Evolutionary conservation across 2,113 vertebrate species (phyloP).

Genomic region (Ictidomys tridecemlineatus): DNA sequence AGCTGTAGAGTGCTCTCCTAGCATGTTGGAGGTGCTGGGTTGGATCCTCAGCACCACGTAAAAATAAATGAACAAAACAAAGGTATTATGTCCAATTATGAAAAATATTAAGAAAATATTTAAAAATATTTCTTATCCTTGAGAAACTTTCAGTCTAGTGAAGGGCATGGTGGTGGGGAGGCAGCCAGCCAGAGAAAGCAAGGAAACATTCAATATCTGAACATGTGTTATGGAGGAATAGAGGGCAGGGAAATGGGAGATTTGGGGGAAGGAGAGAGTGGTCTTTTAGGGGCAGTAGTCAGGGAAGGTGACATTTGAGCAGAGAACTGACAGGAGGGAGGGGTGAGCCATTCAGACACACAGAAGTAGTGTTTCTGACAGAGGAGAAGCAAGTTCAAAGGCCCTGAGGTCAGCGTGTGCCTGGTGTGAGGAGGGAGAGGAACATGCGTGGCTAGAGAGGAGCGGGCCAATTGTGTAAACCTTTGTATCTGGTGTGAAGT

Average conservation of each 20-base stretch:
- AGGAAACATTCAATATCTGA: neutral
- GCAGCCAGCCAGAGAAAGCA: neutral
- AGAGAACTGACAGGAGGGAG: neutral
- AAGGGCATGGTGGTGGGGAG: neutral
- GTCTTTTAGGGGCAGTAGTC: neutral
- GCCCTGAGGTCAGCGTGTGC: neutral
- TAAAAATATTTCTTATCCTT: neutral
- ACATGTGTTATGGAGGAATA: neutral
- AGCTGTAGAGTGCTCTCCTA: too few species aligned
- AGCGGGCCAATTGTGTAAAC: rapidly evolving
- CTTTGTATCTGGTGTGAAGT: neutral
- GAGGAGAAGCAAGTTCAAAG: neutral
- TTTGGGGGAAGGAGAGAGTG: neutral
- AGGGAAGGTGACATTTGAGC: neutral
- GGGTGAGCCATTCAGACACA: neutral
- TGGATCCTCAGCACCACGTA: too few species aligned
- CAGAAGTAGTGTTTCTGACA: neutral
- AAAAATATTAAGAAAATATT: too few species aligned
- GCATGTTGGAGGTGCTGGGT: too few species aligned
- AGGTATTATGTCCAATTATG: too few species aligned
- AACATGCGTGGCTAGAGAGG: neutral
- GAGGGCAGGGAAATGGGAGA: neutral
- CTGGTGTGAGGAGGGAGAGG: neutral
- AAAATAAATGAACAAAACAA: too few species aligned
- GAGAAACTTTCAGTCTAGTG: neutral